Conservation (phyloP, 2,888 invertebrate genomes). For the Charanyca ferruginea region DNA sequence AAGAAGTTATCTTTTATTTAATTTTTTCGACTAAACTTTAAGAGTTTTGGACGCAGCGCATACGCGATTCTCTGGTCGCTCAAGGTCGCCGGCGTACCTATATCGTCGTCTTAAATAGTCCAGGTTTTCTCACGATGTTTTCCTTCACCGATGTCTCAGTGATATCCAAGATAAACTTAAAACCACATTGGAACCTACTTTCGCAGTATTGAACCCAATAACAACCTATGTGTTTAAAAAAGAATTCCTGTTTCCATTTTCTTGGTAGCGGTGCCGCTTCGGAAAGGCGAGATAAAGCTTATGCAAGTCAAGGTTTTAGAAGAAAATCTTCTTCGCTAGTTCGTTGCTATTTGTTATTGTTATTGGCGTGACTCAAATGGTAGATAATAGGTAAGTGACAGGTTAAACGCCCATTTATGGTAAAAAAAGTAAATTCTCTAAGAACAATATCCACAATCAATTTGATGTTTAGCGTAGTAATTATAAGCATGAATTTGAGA, state of each 20-base stretch:
- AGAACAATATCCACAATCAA: slow-evolving; percentile 3
- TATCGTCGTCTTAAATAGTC: too few species aligned
- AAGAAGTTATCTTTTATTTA: too few species aligned
- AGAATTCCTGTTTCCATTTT: slow-evolving; percentile 15
- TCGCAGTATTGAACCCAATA: too few species aligned
- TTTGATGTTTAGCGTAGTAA: slow-evolving; percentile 9
- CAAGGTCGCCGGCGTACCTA: too few species aligned
- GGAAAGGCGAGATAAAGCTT: slow-evolving; percentile 19
- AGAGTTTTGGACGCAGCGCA: too few species aligned
- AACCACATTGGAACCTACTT: too few species aligned
- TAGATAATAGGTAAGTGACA: slow-evolving; percentile 1
- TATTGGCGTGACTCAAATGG: slow-evolving; percentile 28
- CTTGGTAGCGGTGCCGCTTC: slow-evolving; percentile 7
- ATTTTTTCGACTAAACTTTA: too few species aligned
- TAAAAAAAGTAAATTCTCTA: slow-evolving; percentile 14
- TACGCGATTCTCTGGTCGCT: too few species aligned
- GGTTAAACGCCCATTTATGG: background rate
- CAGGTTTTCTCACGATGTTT: too few species aligned
- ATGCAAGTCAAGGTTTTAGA: slow-evolving; percentile 25
- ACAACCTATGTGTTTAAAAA: too few species aligned
- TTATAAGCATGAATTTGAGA: slow-evolving; percentile 30
- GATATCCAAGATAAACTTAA: too few species aligned
- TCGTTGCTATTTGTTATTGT: background rate
- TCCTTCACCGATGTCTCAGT: too few species aligned
- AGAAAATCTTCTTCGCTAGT: slow-evolving; percentile 13